Percentiles rank a stretch among this genome's conserved stretches.
Evolutionary conservation across 2,797 vertebrate species (phyloP).

Genomic region (Characodon lateralis): DNA sequence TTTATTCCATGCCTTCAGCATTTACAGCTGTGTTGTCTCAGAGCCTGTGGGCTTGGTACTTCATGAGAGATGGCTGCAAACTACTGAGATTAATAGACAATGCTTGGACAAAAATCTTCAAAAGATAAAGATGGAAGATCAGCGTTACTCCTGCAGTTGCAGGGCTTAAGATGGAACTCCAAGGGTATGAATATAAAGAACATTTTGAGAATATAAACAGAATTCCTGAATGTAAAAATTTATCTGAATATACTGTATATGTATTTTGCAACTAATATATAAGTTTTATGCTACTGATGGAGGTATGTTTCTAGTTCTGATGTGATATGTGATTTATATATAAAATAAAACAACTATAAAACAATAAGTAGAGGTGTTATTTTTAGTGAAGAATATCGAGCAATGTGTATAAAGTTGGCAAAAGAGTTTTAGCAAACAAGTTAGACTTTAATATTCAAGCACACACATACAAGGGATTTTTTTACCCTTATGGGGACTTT

Average conservation of each 20-base stretch:
- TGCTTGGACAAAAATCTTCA: conserved; percentile 1
- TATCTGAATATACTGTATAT: background rate
- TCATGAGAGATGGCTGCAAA: background rate
- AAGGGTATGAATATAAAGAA: background rate
- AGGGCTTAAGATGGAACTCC: background rate
- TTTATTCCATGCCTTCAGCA: conserved; percentile 1
- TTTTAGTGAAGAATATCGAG: background rate
- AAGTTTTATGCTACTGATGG: background rate
- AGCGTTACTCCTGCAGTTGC: background rate
- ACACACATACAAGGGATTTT: background rate
- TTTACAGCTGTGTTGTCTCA: background rate
- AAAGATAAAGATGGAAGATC: background rate
- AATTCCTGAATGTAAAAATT: background rate
- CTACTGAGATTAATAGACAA: background rate
- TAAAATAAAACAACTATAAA: background rate
- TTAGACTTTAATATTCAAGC: background rate
- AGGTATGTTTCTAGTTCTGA: too few species aligned
- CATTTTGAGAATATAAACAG: background rate
- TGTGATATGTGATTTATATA: background rate
- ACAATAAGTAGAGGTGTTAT: background rate
- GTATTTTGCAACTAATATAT: background rate
- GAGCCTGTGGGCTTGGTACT: background rate
- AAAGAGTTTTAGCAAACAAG: background rate
- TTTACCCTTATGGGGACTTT: too few species aligned
- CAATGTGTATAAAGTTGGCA: too few species aligned